A percentile compares a stretch with the other conserved stretches of the same genome.
phyloP scores from a whole-genome alignment of 2,113 vertebrate genomes.

The Probosciger aterrimus region DNA sequence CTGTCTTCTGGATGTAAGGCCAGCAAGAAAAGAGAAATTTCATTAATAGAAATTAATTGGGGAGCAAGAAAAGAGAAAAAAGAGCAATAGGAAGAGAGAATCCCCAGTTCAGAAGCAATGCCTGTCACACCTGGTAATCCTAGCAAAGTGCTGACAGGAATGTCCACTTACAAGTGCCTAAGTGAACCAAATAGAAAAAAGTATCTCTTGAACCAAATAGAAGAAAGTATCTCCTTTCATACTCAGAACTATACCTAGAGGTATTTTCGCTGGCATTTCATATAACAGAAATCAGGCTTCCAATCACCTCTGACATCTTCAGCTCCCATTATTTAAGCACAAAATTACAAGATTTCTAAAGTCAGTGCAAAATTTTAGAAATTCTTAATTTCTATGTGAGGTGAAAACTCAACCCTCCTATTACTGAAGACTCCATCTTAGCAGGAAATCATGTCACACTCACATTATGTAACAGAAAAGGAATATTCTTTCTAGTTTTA shows the following conservation, averaged over 20 bases:
- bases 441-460: conserved; percentile 44
- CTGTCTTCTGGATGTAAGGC: background rate
- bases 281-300: background rate
- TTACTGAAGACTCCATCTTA: conserved; percentile 36
- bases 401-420: background rate
- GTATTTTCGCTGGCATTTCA: background rate
- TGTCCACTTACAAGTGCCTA: background rate
- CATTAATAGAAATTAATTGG: accelerated
- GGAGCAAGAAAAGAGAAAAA: background rate
- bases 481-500: conserved; percentile 62
- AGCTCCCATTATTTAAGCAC: background rate
- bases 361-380: background rate
- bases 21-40: background rate
- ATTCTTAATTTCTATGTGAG: background rate
- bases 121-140: background rate
- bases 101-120: background rate
- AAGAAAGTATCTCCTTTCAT: background rate
- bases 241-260: background rate
- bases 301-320: background rate
- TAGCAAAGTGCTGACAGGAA: background rate
- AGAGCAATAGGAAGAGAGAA: background rate
- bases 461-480: conserved; percentile 46
- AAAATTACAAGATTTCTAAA: background rate
- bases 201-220: background rate
- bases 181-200: background rate